Base-by-base conservation (phyloP, 2,888 invertebrate species). In the Aphodius sticticus region DNA sequence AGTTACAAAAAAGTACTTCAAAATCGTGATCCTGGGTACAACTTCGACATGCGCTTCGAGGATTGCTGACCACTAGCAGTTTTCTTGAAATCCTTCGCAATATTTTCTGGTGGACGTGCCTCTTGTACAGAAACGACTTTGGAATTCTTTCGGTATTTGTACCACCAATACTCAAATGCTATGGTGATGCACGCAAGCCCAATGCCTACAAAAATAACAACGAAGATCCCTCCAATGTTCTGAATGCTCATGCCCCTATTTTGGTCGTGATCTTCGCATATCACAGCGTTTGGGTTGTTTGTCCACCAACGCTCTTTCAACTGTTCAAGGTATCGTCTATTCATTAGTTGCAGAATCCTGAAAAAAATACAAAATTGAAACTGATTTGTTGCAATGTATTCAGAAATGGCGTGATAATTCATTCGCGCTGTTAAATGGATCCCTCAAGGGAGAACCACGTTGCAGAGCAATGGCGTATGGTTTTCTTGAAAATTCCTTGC, bases 301-400 rank as follows among this genome's bases (percentile, higher is more conserved):
- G 94, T 95, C 99, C 99, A 99, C 99, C 99, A 99, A 85, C 93
- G 94, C 86, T 98, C 98, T 89, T 99, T 99, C 15, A 99, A 90
- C 84, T 96, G 96, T 89, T 99, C 99, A 84, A 99, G 89, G 86
- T 95, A 94, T 0, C 99, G 93, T 85, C 96, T 95, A 89, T 99
- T 99, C n/a, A 99, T 90, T 69, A 99, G 91, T 85, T 96, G 95
- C 6, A 99, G 92, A 84, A 99, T 98, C 35, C 98, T 98, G 87
- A n/a, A 6, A 89, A 88, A 15, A 14, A 38, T 9, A 26, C n/a
- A n/a, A 79, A 69, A 0, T n/a, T n/a, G n/a, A n/a, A n/a, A n/a
- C n/a, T n/a, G n/a, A n/a, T n/a, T n/a, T n/a, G 15, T n/a, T 81
- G 53, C 14, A 1, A 15, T 76, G 9, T 70, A 7, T 38, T 6